A percentile compares a stretch with the other conserved stretches of the same genome.
These are phyloP conservation scores for Cactoblastis cactorum DNA, from an alignment of 2,888 invertebrate species.

Conservation along the genomic window DNA sequence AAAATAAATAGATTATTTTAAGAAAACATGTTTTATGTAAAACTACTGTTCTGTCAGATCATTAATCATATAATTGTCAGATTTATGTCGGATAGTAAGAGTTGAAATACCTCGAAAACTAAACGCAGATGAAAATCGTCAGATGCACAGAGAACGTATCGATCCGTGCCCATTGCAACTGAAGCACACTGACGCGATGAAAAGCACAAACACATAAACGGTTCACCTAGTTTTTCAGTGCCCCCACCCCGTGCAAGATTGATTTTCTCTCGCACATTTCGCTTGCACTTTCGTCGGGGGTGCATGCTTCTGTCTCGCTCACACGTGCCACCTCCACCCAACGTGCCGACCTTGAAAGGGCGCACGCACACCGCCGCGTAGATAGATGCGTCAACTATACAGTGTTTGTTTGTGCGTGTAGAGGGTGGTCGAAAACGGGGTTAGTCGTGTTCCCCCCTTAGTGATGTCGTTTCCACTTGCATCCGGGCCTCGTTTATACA, in stretches of 20 bases:
- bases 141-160: slow-evolving; percentile 7
- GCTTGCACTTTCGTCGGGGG: slow-evolving; percentile 70
- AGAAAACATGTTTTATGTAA: too few relatives aligned
- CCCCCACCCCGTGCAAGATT: slow-evolving; percentile 72
- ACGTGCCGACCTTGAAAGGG: slow-evolving; percentile 71
- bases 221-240: slow-evolving; percentile 74
- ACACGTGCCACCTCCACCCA: slow-evolving; percentile 43
- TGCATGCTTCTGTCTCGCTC: slow-evolving; percentile 53
- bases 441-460: slow-evolving; percentile 50
- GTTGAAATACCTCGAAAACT: too few relatives aligned
- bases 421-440: slow-evolving; percentile 57
- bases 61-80: too few relatives aligned
- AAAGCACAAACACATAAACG: slow-evolving; percentile 45
- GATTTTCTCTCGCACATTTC: slow-evolving; percentile 74
- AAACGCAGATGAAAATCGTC: not conserved
- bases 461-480: slow-evolving; percentile 71
- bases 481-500: slow-evolving; percentile 52
- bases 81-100: too few relatives aligned
- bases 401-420: slow-evolving; percentile 30
- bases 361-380: slow-evolving; percentile 51
- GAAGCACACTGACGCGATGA: slow-evolving; percentile 30
- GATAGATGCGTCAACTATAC: slow-evolving; percentile 52
- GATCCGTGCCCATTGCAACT: slow-evolving; percentile 11
- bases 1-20: too few relatives aligned
- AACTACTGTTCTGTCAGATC: too few relatives aligned